A percentile compares a stretch with the other conserved stretches of the same genome.
Conservation (phyloP, 2,113 vertebrate genomes). For the Paracanthobrama guichenoti region DNA sequence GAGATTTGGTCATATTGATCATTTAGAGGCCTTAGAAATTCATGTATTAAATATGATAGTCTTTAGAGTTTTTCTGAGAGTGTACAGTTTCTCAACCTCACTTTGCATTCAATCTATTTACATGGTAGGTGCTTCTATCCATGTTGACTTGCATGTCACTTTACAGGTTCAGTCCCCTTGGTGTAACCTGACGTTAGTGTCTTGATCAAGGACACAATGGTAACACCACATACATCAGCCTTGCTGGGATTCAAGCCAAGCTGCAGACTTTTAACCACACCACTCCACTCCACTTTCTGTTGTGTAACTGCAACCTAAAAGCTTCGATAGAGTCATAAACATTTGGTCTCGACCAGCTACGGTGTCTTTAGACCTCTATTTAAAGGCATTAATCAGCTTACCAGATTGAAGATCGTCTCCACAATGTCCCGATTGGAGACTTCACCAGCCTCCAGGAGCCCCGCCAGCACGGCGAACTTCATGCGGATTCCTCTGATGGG, state of each 20-base stretch:
- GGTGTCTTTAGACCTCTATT: constrained; percentile 19
- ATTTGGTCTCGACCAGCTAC: constrained; percentile 7
- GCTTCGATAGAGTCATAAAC: background rate
- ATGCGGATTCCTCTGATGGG: constrained; percentile 92
- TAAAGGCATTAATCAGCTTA: constrained; percentile 75
- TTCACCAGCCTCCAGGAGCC: constrained; percentile 93
- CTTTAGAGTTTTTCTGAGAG: background rate
- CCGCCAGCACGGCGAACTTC: constrained; percentile 94
- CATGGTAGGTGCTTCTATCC: background rate
- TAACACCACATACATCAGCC: background rate
- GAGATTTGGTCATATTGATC: background rate
- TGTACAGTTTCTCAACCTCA: background rate
- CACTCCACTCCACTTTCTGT: background rate
- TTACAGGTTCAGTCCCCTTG: background rate
- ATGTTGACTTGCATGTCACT: background rate
- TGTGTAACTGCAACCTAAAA: background rate
- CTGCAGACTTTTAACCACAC: background rate
- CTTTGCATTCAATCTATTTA: background rate
- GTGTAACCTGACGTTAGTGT: background rate
- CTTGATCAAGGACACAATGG: constrained; percentile 11
- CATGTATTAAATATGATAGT: too few relatives aligned
- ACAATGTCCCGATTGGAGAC: constrained; percentile 92
- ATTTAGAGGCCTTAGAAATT: too few relatives aligned
- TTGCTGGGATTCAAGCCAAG: background rate
- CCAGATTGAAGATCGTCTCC: constrained; percentile 96